Evolutionary conservation across 2,888 invertebrate genomes (phyloP), one percentile per base, ranked within the genome.

Genomic region (Operophtera brumata): DNA sequence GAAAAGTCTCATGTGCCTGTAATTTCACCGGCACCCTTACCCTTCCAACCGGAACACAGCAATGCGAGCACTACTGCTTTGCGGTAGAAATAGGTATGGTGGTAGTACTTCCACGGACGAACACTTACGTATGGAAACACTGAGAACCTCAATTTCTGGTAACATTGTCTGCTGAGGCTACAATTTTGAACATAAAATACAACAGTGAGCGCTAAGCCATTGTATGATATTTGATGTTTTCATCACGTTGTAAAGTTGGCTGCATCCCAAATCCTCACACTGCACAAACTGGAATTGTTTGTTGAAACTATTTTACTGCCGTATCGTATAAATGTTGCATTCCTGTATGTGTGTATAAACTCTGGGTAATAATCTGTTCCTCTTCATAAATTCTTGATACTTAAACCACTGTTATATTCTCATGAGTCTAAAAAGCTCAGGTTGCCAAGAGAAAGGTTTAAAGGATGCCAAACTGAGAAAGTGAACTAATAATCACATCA

Each of bases 211-310:
- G 30, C 30, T 2, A 42, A 2, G 7, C 34, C 34, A 43, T 47
- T 28, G 47, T 44, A 56, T 51, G 39, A 47, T 56, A 52, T 52
- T 52, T 48, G 56, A 56, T 56, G 56, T 56, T 56, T 56, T 56
- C 56, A 56, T 56, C 56, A 56, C 47, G 36, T 48, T 52, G 47
- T 52, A 41, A 47, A 48, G 44, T 51, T 56, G 56, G 56, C 56
- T 36, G 5, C 10, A 36, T 14, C 30, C 56, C 56, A 56, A 56
- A 56, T 52, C 45, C 56, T 47, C 32, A 34, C 35, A 36, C 39
- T 47, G 50, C 47, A 34, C 42, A 43, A 54, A 51, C 56, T 48
- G 56, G 44, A 47, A 56, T 56, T 51, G 56, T 52, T 52, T 52
- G 56, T 45, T 47, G 56, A 45, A 51, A 56, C 47, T 44, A 56